Base-by-base conservation (phyloP, 2,797 vertebrate genomes). In the Pseudopleuronectes americanus region DNA sequence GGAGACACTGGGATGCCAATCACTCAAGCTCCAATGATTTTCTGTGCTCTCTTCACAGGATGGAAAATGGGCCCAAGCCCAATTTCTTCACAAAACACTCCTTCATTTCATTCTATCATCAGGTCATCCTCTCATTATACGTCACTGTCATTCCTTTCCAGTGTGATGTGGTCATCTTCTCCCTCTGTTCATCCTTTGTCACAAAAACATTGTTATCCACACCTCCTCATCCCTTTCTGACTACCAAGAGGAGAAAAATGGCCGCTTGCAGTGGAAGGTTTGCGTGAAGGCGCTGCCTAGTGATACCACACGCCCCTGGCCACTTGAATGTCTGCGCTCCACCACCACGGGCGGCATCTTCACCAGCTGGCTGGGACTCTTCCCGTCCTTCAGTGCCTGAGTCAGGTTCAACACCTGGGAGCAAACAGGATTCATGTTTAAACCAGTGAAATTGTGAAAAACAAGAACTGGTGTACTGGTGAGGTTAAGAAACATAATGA, bases 211-310 rank as follows among this genome's bases (percentile, higher is more conserved):
- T 28, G 21, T 47, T 24, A 56, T 43, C 55, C 24, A 61, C 41
- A 19, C 21, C 64, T 24, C n/a, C 8, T 57, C 49, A 2, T n/a
- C 8, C 24, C 10, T 52, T 8, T 87, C 90, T 76, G 87, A 61
- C 92, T 97, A 99, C 98, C 98, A 99, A 71, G 96, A 97, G 59
- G 97, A 95, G 86, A 99, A 99, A 81, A 99, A 99, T 0, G 98
- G 97, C 64, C 97, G 96, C 81, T 97, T 96, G 95, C 96, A 97
- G 87, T 97, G 96, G 83, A 99, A 96, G 8, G 97, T 99, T 89
- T 99, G 97, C 2, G 97, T 99, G 87, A 99, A 99, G 0, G 95
- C 94, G 3, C 94, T 96, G 79, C 95, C 95, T 31, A 97, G 90
- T 1, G 97, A 96, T 61, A 97, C 95, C 31, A 98, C 94, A 1